These are phyloP conservation scores for Tuta absoluta DNA, from an alignment of 2,888 invertebrate genomes.

Conservation along the genomic window DNA sequence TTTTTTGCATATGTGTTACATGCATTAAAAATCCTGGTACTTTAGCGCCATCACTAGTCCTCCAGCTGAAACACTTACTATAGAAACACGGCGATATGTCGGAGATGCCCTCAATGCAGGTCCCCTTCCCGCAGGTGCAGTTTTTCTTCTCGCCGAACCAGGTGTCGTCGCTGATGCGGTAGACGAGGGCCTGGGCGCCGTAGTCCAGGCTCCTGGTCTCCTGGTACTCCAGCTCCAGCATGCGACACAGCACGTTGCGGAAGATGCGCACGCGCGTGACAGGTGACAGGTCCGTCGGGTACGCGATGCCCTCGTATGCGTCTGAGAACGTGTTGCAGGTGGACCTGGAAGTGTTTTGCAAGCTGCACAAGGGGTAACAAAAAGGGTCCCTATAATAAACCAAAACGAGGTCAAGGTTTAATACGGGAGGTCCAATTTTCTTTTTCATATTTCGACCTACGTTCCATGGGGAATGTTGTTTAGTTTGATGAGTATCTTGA, in stretches of 20 bases:
- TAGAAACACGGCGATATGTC: conserved; percentile 80
- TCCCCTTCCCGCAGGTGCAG: conserved; percentile 85
- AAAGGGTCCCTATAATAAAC: too few species aligned
- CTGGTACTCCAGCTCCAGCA: conserved; percentile 72
- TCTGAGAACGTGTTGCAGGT: conserved; percentile 86
- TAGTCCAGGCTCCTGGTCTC: conserved; percentile 45
- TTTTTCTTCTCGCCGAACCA: conserved; percentile 63
- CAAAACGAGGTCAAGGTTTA: too few species aligned
- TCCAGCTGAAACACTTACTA: conserved; percentile 66
- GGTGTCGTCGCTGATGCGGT: conserved; percentile 69
- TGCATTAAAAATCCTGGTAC: too few species aligned
- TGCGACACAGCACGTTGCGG: conserved; percentile 88
- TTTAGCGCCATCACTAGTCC: too few species aligned
- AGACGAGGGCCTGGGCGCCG: conserved; percentile 83
- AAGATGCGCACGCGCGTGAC: conserved; percentile 82
- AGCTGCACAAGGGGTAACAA: too few species aligned
- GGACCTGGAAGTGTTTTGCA: neutral
- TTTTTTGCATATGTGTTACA: too few species aligned
- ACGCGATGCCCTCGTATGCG: conserved; percentile 86
- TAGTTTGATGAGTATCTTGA: too few species aligned
- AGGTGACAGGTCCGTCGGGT: conserved; percentile 82
- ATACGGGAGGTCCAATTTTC: too few species aligned
- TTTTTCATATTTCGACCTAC: too few species aligned
- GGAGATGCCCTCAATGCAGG: conserved; percentile 49
- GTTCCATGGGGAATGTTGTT: too few species aligned